Percentiles rank a stretch among this genome's conserved stretches.
Evolutionary conservation across 2,797 vertebrate genomes (phyloP).

Genomic region (Amazona ochrocephala): DNA sequence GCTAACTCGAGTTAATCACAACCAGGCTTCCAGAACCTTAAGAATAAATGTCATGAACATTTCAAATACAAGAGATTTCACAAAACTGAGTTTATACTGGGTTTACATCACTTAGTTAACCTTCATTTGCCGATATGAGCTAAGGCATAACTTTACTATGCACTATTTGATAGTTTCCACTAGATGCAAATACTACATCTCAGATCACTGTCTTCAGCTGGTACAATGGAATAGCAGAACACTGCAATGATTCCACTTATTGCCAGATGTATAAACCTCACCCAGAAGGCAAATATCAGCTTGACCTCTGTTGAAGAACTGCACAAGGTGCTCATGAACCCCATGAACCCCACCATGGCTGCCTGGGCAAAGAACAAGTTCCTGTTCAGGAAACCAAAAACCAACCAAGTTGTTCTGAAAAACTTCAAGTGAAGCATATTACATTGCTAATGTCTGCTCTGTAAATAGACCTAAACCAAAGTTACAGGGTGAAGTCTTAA

Average conservation of each 20-base stretch:
- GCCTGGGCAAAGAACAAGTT: not conserved
- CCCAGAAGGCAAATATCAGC: not conserved
- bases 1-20: not conserved
- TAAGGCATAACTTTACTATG: rapidly evolving
- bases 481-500: not conserved
- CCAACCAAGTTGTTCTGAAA: not conserved
- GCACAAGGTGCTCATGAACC: not conserved
- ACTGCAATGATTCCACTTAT: not conserved
- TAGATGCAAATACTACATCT: not conserved
- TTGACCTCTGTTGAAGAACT: not conserved
- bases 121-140: not conserved
- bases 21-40: not conserved
- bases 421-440: not conserved
- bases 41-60: not conserved
- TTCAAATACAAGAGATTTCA: not conserved
- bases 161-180: not conserved
- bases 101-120: not conserved
- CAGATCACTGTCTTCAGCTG: not conserved
- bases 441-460: not conserved
- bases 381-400: not conserved
- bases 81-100: not conserved
- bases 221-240: not conserved
- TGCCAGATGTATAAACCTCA: not conserved
- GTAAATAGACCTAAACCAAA: not conserved
- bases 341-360: not conserved